Evolutionary conservation across 2,113 vertebrate species (phyloP), one percentile per base, ranked within the genome.

Genomic region (Pipra filicauda): DNA sequence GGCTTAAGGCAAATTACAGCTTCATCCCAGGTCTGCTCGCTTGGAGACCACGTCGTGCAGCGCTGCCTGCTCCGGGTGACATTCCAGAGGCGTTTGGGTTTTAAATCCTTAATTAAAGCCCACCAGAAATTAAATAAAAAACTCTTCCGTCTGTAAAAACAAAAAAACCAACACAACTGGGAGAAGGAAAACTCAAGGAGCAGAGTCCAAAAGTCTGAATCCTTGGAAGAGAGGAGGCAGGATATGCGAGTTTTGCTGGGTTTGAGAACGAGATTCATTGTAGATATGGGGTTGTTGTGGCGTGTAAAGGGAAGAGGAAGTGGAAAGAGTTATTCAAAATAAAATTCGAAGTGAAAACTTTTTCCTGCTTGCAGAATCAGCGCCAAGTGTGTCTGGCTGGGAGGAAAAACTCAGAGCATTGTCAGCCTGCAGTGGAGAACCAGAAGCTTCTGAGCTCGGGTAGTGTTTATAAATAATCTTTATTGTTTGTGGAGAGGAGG

Each of bases 391-490:
- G 23, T 82, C 82, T 39, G 70, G 19, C 61, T 16, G 59, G 1
- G 54, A 69, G 58, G 65, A 12, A 52, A 80, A 88, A 86, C 2
- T 79, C 6, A 6, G 64, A 55, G 48, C 18, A 2, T 72, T 51
- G 12, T 75, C 69, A 62, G 59, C n/a, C 82, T 66, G 54, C 55
- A 28, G 1, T 35, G 78, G 90, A 62, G 31, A 92, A 37, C 39
- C 82, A 71, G 80, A 73, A 80, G 73, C 46, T 92, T 41, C 92
- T 64, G 55, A 89, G 82, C 80, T 37, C 49, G 12, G 79, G 31
- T 7, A 16, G 15, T 82, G 66, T 76, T 94, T 86, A 54, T 28
- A 93, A 91, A 95, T 83, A 77, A 59, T 58, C 74, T 93, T 95
- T 90, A 83, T 85, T 89, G 73, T 57, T 92, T 61, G 85, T 4